Conservation (phyloP, 2,797 vertebrate species). For the Pachyuromys duprasi region DNA sequence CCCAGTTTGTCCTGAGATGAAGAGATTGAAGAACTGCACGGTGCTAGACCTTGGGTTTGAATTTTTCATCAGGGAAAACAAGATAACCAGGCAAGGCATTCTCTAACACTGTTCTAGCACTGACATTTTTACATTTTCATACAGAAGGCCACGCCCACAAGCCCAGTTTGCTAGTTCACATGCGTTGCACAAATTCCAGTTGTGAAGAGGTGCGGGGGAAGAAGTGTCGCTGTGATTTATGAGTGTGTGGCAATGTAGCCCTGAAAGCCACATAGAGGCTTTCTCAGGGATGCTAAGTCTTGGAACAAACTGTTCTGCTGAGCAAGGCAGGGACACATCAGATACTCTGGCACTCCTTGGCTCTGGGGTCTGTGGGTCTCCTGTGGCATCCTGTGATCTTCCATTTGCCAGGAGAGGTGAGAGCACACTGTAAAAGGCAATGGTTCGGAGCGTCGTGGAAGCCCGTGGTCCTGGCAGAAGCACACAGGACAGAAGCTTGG, state of each 20-base stretch:
- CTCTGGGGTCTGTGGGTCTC: neutral
- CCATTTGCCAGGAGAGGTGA: neutral
- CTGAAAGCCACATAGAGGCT: neutral
- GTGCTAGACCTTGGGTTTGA: neutral
- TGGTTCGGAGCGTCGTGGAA: neutral
- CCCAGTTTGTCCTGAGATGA: neutral
- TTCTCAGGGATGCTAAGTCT: slow-evolving; percentile 20
- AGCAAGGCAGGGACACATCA: neutral
- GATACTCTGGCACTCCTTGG: neutral
- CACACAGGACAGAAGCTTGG: neutral
- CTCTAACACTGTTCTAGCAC: neutral
- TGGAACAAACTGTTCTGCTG: slow-evolving; percentile 50
- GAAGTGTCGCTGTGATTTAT: neutral
- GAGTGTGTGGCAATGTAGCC: neutral
- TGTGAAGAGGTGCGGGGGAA: neutral
- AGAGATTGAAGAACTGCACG: neutral
- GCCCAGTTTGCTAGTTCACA: neutral
- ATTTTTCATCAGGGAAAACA: neutral
- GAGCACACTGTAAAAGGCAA: neutral
- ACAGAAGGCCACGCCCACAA: neutral
- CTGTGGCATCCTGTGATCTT: neutral
- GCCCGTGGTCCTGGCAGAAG: neutral
- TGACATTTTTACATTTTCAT: neutral
- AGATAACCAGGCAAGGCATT: neutral
- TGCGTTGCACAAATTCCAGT: neutral